These are phyloP conservation scores for Gila orcuttii DNA, from an alignment of 2,113 vertebrate genomes.

Conservation along the genomic window DNA sequence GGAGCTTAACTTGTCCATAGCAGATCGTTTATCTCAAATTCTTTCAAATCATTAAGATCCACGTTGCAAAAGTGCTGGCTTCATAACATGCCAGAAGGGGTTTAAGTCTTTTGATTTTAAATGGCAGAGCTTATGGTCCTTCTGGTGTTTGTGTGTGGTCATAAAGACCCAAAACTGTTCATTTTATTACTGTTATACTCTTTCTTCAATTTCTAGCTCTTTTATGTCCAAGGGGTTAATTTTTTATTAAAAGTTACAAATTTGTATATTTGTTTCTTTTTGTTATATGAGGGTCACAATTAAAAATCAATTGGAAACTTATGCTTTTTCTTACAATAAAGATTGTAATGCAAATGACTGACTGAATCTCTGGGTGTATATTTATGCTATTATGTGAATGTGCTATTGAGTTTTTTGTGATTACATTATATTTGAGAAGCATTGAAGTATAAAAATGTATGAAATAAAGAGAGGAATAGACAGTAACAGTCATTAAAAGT, in stretches of 20 bases:
- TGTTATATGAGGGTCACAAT: no score
- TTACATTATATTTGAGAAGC: not conserved
- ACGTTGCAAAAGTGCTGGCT: constrained; percentile 29
- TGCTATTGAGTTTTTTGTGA: not conserved
- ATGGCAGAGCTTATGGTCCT: no score
- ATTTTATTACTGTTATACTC: no score
- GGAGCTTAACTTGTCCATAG: constrained; percentile 32
- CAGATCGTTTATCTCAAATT: constrained; percentile 3
- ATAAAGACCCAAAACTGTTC: no score
- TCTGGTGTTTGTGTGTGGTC: no score
- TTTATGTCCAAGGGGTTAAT: no score
- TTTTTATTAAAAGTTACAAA: no score
- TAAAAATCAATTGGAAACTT: no score
- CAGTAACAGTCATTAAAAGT: not conserved
- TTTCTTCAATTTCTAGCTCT: no score
- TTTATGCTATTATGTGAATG: not conserved
- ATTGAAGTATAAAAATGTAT: not conserved
- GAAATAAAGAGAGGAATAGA: not conserved
- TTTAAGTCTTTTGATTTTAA: no score
- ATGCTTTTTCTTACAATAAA: not conserved
- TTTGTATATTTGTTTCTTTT: no score
- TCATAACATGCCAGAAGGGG: not conserved
- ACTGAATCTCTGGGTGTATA: not conserved
- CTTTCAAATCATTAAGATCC: constrained; percentile 41
- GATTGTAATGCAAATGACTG: not conserved